A percentile compares a stretch with the other conserved stretches of the same genome.
These are phyloP conservation scores for Eupithecia vulgata DNA, from an alignment of 2,888 invertebrate species.

Conservation along the genomic window DNA sequence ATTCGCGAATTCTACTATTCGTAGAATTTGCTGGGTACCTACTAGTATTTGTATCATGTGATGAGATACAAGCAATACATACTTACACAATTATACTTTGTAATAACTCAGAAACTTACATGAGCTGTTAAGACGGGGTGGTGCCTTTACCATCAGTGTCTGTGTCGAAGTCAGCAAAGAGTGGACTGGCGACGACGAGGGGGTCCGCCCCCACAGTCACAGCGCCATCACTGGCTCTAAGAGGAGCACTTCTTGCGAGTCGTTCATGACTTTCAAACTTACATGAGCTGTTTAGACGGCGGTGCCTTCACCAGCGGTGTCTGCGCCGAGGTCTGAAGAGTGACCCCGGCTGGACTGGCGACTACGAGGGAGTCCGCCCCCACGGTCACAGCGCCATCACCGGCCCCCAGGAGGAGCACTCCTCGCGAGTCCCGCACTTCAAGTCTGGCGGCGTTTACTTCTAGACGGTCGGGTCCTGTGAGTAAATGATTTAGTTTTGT, in stretches of 20 bases:
- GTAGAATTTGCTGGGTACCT: too few relatives aligned
- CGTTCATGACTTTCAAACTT: too few relatives aligned
- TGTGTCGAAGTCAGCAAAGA: constrained; percentile 93
- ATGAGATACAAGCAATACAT: too few relatives aligned
- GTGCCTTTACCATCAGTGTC: constrained; percentile 92
- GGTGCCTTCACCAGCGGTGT: constrained; percentile 93
- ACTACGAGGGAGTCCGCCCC: constrained; percentile 92
- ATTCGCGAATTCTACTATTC: too few relatives aligned
- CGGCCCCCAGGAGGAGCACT: constrained; percentile 90
- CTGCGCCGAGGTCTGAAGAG: constrained; percentile 93
- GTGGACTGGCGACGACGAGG: constrained; percentile 89
- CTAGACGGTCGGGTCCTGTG: constrained; percentile 92
- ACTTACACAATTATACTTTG: too few relatives aligned
- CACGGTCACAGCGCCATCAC: constrained; percentile 90
- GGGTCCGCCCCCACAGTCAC: constrained; percentile 93
- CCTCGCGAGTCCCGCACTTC: constrained; percentile 92
- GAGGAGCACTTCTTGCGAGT: constrained; percentile 89
- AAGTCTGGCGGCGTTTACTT: constrained; percentile 90
- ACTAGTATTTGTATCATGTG: too few relatives aligned
- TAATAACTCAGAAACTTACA: constrained; percentile 81
- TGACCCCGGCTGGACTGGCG: constrained; percentile 92
- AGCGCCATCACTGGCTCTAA: constrained; percentile 90
- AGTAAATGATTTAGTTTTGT: background rate
- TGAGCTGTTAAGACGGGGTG: constrained; percentile 92
- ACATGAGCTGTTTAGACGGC: constrained; percentile 93